A percentile compares a stretch with the other conserved stretches of the same genome.
phyloP scores from a whole-genome alignment of 2,888 invertebrate genomes.

The Platyscelio sp. region DNA sequence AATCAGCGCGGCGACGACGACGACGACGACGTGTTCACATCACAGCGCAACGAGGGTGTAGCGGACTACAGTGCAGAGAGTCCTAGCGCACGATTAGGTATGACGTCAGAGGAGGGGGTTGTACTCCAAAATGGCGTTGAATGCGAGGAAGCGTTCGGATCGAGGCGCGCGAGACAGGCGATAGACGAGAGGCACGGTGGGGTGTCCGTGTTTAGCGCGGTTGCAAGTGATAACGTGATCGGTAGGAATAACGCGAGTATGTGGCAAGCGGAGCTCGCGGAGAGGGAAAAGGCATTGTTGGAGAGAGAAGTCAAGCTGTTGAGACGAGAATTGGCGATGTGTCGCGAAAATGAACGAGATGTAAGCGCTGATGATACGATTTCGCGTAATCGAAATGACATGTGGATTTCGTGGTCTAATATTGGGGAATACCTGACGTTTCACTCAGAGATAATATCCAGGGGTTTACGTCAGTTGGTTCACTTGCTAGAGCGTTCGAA shows the following conservation, averaged over 20 bases:
- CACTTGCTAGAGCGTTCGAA: too few species aligned
- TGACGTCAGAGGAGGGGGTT: background rate
- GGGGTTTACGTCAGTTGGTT: too few species aligned
- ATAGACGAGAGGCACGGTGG: background rate
- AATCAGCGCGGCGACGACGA: too few species aligned
- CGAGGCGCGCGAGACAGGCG: background rate
- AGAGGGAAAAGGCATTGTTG: background rate
- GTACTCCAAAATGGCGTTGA: background rate
- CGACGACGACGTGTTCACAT: too few species aligned
- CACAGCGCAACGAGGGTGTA: too few species aligned
- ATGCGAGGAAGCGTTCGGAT: background rate
- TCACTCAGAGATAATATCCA: too few species aligned
- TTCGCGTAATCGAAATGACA: background rate
- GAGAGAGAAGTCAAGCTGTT: background rate
- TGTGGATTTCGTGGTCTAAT: background rate
- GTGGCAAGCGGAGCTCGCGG: constrained; percentile 1
- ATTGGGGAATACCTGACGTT: too few species aligned
- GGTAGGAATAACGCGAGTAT: background rate
- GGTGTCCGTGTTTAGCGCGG: too few species aligned
- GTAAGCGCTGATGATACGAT: background rate
- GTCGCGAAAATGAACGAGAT: background rate
- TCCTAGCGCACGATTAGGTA: background rate
- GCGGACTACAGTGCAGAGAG: too few species aligned
- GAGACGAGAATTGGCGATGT: background rate
- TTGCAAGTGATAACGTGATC: too few species aligned